Conservation (phyloP, 1,140 invertebrate genomes). For the Drosophila nigrodunni region DNA sequence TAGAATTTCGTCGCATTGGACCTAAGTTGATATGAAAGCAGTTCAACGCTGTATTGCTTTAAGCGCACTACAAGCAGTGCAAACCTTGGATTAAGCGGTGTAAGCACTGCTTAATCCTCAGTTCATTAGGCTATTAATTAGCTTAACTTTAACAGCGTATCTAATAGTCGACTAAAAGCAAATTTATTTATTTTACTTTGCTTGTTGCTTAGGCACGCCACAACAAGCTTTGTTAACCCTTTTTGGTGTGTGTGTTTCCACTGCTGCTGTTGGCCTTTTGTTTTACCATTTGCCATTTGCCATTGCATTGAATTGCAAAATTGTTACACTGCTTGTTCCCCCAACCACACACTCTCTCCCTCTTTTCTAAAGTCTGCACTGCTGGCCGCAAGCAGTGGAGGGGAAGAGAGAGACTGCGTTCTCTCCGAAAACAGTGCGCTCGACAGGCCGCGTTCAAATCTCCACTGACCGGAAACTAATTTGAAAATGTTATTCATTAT, state of each 20-base stretch:
- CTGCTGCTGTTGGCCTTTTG: conserved; percentile 30
- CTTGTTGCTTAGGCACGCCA: conserved; percentile 4
- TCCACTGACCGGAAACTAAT: conserved; percentile 82
- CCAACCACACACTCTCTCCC: not conserved
- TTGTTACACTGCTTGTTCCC: conserved; percentile 26
- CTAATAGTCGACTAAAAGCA: not conserved
- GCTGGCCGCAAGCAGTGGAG: not conserved
- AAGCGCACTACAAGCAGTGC: not conserved
- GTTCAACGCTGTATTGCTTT: too few relatives aligned
- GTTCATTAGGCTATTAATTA: not conserved
- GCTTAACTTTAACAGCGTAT: not conserved
- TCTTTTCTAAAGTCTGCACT: not conserved
- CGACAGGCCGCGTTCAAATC: conserved; percentile 74
- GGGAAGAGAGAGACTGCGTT: not conserved
- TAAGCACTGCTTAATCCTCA: not conserved
- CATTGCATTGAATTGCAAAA: conserved; percentile 47
- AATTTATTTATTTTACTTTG: not conserved
- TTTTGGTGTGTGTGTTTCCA: not conserved
- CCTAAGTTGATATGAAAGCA: too few relatives aligned
- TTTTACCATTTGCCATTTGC: conserved; percentile 25
- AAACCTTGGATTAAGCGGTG: not conserved
- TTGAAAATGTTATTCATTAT: conserved; percentile 83
- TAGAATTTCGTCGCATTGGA: too few relatives aligned
- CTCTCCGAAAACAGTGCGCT: conserved; percentile 43
- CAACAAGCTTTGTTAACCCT: conserved; percentile 11